Conservation (phyloP, 2,888 invertebrate species). For the Dolichomitus sp. region DNA sequence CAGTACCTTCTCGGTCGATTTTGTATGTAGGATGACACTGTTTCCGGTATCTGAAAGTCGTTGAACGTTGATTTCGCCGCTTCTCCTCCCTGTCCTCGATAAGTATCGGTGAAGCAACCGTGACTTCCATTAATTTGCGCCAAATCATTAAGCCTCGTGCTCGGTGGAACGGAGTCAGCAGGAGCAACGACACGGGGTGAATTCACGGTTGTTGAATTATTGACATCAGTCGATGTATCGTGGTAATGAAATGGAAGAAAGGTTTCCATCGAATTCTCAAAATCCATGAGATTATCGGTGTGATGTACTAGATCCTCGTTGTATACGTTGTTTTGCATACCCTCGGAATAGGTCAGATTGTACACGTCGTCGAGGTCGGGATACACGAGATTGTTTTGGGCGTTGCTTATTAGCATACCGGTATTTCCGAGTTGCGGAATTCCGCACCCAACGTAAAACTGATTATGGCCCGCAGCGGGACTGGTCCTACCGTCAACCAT, state of each 20-base stretch:
- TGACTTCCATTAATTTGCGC: constrained; percentile 21
- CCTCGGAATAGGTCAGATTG: constrained; percentile 36
- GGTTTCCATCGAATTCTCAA: constrained; percentile 58
- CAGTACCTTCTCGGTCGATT: constrained; percentile 65
- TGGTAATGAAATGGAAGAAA: constrained; percentile 45
- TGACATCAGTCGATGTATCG: neutral
- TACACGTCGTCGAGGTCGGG: constrained; percentile 54
- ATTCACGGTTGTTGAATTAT: constrained; percentile 21
- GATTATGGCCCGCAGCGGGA: constrained; percentile 9
- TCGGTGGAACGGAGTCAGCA: neutral
- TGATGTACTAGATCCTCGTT: constrained; percentile 47
- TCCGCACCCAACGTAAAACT: constrained; percentile 28
- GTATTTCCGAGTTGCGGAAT: constrained; percentile 53
- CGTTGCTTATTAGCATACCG: constrained; percentile 53
- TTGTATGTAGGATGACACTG: constrained; percentile 70
- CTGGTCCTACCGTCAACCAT: neutral
- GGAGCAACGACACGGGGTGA: constrained; percentile 11
- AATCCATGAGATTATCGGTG: constrained; percentile 48
- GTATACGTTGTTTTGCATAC: constrained; percentile 44
- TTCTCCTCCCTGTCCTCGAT: neutral
- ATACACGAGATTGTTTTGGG: constrained; percentile 60
- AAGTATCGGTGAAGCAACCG: constrained; percentile 29
- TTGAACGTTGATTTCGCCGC: constrained; percentile 52
- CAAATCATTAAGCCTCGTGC: constrained; percentile 19
- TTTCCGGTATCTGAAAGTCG: constrained; percentile 75